Evolutionary conservation across 30 jellyfish, hydroid and myxozoan genomes (phyloP).

Genomic region (Clytia hemisphaerica): DNA sequence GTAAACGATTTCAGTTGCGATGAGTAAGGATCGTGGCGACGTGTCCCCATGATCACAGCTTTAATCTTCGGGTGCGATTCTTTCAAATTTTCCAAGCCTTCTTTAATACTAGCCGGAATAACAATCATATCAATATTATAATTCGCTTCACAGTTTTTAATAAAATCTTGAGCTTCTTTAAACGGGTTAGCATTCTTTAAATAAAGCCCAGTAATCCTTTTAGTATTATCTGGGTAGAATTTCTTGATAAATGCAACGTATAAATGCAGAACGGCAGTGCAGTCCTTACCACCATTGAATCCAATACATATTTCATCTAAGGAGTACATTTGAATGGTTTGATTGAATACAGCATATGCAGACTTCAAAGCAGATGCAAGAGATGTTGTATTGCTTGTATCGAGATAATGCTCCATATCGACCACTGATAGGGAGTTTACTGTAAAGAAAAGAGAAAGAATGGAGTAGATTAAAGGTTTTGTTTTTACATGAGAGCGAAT

Average conservation of each 20-base stretch:
- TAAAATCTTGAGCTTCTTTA: constrained; percentile 71
- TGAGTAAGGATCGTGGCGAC: constrained; percentile 96
- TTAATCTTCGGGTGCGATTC: constrained; percentile 48
- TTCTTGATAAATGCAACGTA: constrained; percentile 62
- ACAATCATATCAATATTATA: constrained; percentile 53
- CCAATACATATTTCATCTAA: constrained; percentile 80
- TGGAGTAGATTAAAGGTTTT: too few species aligned
- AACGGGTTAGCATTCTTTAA: constrained; percentile 70
- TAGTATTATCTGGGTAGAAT: constrained; percentile 40
- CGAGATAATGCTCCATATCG: constrained; percentile 35
- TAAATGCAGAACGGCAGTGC: constrained; percentile 83
- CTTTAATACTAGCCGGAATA: constrained; percentile 65
- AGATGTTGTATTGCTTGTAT: not conserved
- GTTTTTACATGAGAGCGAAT: too few species aligned
- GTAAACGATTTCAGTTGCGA: constrained; percentile 58
- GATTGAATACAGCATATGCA: constrained; percentile 78
- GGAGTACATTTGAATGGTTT: constrained; percentile 49
- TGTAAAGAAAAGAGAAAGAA: not conserved
- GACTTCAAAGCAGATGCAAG: constrained; percentile 64
- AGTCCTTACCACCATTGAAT: constrained; percentile 97
- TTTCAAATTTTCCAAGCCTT: constrained; percentile 52
- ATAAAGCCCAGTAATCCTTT: constrained; percentile 46
- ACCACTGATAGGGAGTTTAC: constrained; percentile 18
- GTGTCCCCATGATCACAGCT: constrained; percentile 95
- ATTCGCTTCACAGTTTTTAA: constrained; percentile 39